phyloP scores from a whole-genome alignment of 1,140 invertebrate genomes.

The Galleria mellonella region DNA sequence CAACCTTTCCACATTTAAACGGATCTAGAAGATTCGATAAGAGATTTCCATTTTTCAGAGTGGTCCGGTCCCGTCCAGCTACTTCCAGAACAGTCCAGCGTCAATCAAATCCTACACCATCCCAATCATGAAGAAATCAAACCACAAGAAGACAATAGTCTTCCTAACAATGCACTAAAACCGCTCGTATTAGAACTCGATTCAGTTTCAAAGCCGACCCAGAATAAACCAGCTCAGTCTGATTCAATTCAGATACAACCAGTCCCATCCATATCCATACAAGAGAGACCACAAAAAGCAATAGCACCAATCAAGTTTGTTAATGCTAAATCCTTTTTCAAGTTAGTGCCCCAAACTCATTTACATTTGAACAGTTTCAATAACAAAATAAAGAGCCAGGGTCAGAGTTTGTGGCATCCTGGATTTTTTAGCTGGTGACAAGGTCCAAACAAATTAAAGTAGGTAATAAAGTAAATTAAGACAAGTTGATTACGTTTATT shows the following conservation, averaged over 20 bases:
- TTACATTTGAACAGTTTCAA: constrained; percentile 15
- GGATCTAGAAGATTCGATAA: constrained; percentile 40
- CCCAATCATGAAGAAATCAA: constrained; percentile 2
- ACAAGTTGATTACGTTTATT: no score
- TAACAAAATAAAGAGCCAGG: constrained; percentile 1
- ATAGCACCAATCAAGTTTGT: constrained; percentile 4
- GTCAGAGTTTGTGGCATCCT: constrained; percentile 2
- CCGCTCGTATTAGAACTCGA: constrained; percentile 7
- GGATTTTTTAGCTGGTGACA: constrained; percentile 13
- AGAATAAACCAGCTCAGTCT: constrained; percentile 2
- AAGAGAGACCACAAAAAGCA: constrained; percentile 3
- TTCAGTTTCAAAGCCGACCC: constrained; percentile 1
- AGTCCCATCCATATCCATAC: constrained; percentile 6
- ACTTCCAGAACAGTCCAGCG: constrained; percentile 15
- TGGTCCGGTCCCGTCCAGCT: constrained; percentile 19
- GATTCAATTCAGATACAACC: constrained; percentile 14
- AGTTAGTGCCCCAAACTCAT: constrained; percentile 13
- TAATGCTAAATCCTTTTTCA: constrained; percentile 8
- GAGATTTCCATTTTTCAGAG: constrained; percentile 48
- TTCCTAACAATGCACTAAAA: constrained; percentile 6
- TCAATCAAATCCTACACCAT: constrained; percentile 5
- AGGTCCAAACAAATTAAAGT: constrained; percentile 9
- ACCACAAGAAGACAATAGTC: constrained; percentile 2
- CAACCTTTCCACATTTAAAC: constrained; percentile 15
- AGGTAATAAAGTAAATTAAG: neutral